A percentile compares a stretch with the other conserved stretches of the same genome.
Evolutionary conservation across 2,797 vertebrate genomes (phyloP).

Genomic region (Etheostoma nigrum): DNA sequence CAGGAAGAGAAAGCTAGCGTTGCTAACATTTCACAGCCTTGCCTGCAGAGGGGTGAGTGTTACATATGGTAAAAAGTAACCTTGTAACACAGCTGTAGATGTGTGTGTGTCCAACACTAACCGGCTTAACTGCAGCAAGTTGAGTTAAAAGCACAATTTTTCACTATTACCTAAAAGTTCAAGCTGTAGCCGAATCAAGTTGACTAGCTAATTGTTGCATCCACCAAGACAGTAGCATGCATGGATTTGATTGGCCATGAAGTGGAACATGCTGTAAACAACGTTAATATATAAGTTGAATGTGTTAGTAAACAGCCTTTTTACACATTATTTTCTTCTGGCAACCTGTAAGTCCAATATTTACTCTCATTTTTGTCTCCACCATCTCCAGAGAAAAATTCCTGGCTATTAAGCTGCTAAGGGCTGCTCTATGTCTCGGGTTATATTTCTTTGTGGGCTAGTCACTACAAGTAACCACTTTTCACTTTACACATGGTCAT

Average conservation of each 20-base stretch:
- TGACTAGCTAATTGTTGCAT: too few species aligned
- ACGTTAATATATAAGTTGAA: not conserved
- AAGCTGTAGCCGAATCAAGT: not conserved
- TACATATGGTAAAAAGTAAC: not conserved
- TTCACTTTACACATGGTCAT: not conserved
- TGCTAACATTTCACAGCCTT: fast-evolving
- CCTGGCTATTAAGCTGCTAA: not conserved
- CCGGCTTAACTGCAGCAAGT: not conserved
- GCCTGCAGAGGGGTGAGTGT: constrained; percentile 2
- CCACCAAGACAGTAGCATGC: not conserved
- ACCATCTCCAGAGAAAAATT: not conserved
- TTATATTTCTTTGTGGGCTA: not conserved
- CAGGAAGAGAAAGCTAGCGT: not conserved
- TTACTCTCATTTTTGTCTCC: not conserved
- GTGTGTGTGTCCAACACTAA: not conserved
- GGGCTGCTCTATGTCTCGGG: too few species aligned
- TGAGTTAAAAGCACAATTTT: not conserved
- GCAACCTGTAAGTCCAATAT: not conserved
- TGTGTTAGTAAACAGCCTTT: not conserved
- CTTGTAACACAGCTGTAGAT: not conserved
- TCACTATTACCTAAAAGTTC: not conserved
- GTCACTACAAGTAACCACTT: not conserved
- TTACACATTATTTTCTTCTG: not conserved
- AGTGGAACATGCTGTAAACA: not conserved
- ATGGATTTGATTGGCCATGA: not conserved